Base-by-base conservation (phyloP, 2,888 invertebrate genomes). In the Nasonovia ribisnigri region DNA sequence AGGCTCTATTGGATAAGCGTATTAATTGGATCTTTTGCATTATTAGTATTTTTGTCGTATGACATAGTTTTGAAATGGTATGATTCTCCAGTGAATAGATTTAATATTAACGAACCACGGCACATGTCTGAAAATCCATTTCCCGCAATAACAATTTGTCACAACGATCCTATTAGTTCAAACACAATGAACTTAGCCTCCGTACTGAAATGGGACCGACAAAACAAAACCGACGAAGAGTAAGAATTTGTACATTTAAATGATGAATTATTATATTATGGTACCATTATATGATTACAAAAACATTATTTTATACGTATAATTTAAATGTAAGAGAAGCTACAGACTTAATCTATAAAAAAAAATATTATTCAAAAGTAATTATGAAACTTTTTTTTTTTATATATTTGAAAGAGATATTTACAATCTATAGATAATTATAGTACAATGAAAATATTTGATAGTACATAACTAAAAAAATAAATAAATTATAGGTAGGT, bases 81-180 rank as follows among this genome's bases (percentile, higher is more conserved):
- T n/a, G 42, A 42, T 20, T 60, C 57, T 43, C 86, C 93, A 11
- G 90, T 90, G 3, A 90, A 93, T 2, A 93, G 93, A 67, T 93
- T 86, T n/a, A 90, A 46, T 26, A 43, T 60, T 11, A 90, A 90
- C 42, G 43, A 90, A 51, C 88, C 90, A 36, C 93, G 90, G 4
- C 84, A 90, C 24, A 16, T 93, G 13, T 86, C 93, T n/a, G 93
- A 90, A 48, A 90, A 90, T 90, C 93, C 90, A 16, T 93, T 93
- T 51, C 93, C 93, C 0, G 93, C 93, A 13, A 51, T 93, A 20
- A 90, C 93, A 29, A 93, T 93, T n/a, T 93, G 93, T 86, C 84
- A 13, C 51, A 90, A 90, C 48, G 90, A 90, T 86, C 93, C 90
- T 3, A 90, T 93, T 48, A 86, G 24, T 93, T 90, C 93, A 5